Evolutionary conservation across 2,888 invertebrate genomes (phyloP), one percentile per base, ranked within the genome.

Genomic region (Micoletzkya japonica): DNA sequence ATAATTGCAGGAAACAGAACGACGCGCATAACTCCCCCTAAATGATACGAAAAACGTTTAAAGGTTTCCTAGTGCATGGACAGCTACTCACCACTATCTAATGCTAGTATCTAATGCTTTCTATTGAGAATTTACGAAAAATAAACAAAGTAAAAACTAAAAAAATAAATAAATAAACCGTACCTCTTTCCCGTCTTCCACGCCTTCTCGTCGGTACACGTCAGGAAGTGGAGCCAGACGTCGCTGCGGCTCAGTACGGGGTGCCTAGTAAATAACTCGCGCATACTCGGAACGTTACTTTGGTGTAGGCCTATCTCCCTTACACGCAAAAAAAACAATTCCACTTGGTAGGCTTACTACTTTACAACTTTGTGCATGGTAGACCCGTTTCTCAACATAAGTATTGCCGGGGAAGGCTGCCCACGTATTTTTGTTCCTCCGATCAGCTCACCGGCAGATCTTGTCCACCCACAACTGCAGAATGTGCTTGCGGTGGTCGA

Each of bases 391-490:
- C 10, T 14, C 17, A 24, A 54, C 24, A 17, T 54, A 24, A 54
- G 24, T 24, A n/a, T 54, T 24, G 54, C 17, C 54, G 54, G 54
- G n/a, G 4, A 57, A 14, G 10, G 10, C 20, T 44, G 44, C 10
- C 20, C 10, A 14, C 20, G 10, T 10, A 44, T 14, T 44, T 44
- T 44, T 14, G 57, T 6, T 39, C 39, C 39, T 17, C 17, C 10
- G n/a, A 14, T 26, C 2, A 14, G 28, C 52, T 2, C 14, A 58
- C 58, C 68, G 57, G 86, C 95, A 95, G 85, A 98, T 94, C 89
- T 95, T 93, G 88, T 95, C 92, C 2, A 97, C 92, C 90, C 97
- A 98, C 82, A 94, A 92, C 87, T 97, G 96, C 57, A 98, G 89
- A 85, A 95, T 94, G 57, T 92, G 92, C 86, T 95, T 90, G 70